Conservation (phyloP, 2,113 vertebrate species). For the Panthera uncia region DNA sequence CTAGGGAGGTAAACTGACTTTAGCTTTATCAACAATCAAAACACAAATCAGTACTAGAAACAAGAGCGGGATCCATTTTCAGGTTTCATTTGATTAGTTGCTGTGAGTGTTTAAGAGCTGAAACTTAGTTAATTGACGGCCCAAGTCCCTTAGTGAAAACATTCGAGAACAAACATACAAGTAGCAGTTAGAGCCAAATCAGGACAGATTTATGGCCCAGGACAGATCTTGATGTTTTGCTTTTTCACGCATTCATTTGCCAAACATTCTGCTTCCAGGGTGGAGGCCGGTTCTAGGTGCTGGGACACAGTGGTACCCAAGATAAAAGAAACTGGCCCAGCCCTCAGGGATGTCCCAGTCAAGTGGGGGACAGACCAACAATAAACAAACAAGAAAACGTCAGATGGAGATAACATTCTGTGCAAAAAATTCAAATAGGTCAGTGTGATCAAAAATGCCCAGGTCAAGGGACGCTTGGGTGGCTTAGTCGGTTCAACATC, state of each 20-base stretch:
- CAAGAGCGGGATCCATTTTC: conserved; percentile 30
- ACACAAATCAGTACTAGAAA: conserved; percentile 28
- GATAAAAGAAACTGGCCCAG: neutral
- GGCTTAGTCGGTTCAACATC: too few relatives aligned
- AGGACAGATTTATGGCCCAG: neutral
- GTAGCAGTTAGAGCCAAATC: conserved; percentile 1
- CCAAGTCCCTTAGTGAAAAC: conserved; percentile 10
- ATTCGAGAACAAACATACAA: neutral
- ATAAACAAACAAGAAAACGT: conserved; percentile 6
- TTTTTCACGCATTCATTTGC: neutral
- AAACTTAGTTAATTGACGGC: conserved; percentile 8
- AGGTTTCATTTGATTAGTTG: neutral
- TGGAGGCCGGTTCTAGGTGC: neutral
- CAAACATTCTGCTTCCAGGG: neutral
- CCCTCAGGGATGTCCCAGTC: neutral
- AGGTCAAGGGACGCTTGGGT: neutral
- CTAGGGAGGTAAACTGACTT: conserved; percentile 22
- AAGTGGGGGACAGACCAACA: neutral
- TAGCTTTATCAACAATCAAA: conserved; percentile 35
- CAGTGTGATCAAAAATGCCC: neutral
- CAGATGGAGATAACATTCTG: neutral
- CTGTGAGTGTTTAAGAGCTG: conserved; percentile 25
- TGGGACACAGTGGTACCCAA: neutral
- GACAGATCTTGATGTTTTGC: neutral
- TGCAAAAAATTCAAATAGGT: neutral